These are phyloP conservation scores for Myotis yumanensis DNA, from an alignment of 2,113 vertebrate genomes.

Conservation along the genomic window DNA sequence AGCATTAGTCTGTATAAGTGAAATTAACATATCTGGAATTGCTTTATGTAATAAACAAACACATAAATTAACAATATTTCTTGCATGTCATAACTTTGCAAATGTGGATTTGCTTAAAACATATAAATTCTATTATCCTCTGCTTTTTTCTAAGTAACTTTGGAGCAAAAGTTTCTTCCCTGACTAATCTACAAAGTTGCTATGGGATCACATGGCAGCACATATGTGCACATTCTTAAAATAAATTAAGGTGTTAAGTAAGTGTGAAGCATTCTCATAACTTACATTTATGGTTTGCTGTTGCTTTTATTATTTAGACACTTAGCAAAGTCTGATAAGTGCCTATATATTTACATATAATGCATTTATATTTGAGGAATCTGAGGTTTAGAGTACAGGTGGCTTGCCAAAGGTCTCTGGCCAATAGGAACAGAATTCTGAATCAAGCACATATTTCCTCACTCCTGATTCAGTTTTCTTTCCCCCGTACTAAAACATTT, in stretches of 20 bases:
- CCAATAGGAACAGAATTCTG: neutral
- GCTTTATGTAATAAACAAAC: neutral
- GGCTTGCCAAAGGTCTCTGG: neutral
- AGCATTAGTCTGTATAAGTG: neutral
- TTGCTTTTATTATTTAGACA: neutral
- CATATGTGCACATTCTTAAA: neutral
- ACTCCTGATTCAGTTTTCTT: neutral
- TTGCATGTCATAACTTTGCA: neutral
- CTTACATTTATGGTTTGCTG: neutral
- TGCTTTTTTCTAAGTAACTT: neutral
- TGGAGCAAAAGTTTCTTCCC: neutral
- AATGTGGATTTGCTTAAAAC: neutral
- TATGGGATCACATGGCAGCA: neutral
- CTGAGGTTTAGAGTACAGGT: neutral
- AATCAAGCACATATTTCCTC: neutral
- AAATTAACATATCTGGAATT: neutral
- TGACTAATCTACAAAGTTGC: neutral
- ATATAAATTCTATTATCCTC: neutral
- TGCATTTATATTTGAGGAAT: neutral
- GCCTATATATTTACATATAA: neutral
- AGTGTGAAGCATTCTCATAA: neutral
- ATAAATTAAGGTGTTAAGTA: neutral
- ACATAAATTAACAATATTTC: neutral
- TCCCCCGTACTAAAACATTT: neutral
- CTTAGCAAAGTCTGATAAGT: neutral